Conservation (phyloP, 1,140 invertebrate genomes). For the Choristoneura fumiferana region DNA sequence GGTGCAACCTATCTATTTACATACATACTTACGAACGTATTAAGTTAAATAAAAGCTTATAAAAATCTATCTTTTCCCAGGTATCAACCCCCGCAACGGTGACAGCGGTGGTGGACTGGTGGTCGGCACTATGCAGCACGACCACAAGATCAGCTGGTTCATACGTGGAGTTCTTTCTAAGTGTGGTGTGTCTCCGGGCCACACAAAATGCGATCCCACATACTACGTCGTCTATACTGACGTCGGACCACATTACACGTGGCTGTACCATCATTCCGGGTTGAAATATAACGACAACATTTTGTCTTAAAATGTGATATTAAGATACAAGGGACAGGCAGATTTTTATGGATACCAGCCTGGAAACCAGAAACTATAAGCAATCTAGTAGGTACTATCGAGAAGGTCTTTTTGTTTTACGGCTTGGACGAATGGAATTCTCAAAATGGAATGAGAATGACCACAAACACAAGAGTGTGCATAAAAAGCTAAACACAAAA, state of each 20-base stretch:
- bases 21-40: no score
- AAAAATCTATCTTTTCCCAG: constrained; percentile 48
- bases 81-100: constrained; percentile 81
- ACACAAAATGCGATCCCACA: constrained; percentile 75
- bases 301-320: background rate
- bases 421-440: no score
- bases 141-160: constrained; percentile 76
- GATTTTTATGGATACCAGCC: no score
- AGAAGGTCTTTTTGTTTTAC: no score
- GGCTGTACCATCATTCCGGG: constrained; percentile 68
- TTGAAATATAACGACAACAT: constrained; percentile 41
- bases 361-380: no score
- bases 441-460: no score
- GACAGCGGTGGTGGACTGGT: constrained; percentile 82
- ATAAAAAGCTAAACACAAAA: no score
- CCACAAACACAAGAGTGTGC: no score
- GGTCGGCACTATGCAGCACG: constrained; percentile 63
- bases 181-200: constrained; percentile 70
- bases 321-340: no score
- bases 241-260: constrained; percentile 80
- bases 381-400: no score
- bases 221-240: constrained; percentile 81
- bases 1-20: no score
- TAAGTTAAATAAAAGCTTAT: no score
- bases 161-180: constrained; percentile 80